Base-by-base conservation (phyloP, 2,888 invertebrate species). In the Ornithoptera priamus region DNA sequence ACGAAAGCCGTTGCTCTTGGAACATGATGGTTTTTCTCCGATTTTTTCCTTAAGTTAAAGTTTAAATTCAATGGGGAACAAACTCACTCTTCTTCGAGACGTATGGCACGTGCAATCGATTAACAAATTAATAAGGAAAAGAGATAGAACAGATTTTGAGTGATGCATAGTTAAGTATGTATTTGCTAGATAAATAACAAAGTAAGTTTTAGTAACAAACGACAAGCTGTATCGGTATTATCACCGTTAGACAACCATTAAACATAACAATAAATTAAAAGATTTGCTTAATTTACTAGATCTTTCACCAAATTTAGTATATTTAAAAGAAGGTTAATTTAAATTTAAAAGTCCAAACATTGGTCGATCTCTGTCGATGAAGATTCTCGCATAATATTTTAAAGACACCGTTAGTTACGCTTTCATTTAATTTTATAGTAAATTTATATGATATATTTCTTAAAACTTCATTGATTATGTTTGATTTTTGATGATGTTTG, bases 271-370 rank as follows among this genome's bases (percentile, higher is more conserved):
- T 86, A 88, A 86, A 88, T 87, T 84, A 71, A 65, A 68, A 81
- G 85, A 84, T 88, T 88, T 84, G 80, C 78, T 77, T 85, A 81
- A 83, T 85, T 84, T 85, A 80, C 70, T 77, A 81, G 80, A 75
- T 85, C 80, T 83, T 84, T 85, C 83, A 83, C 83, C 83, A 79
- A 74, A 74, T 73, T 69, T 76, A 68, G 77, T 75, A 71, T 65
- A 64, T 69, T 72, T 69, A 68, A 71, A 75, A 78, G 76, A 68
- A 66, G 69, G 69, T 75, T 77, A 72, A 77, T 77, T 79, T 78
- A n/a, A 71, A 61, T 62, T 50, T 61, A n/a, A 64, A 73, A 74
- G 77, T 73, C 67, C 62, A 63, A 67, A 59, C 59, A 71, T 70
- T 73, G 65, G 66, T 71, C 67, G 59, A 65, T 74, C 56, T 68